Percentiles rank a stretch among this genome's conserved stretches.
phyloP scores from a whole-genome alignment of 2,797 vertebrate species.

The Aselliscus stoliczkanus region DNA sequence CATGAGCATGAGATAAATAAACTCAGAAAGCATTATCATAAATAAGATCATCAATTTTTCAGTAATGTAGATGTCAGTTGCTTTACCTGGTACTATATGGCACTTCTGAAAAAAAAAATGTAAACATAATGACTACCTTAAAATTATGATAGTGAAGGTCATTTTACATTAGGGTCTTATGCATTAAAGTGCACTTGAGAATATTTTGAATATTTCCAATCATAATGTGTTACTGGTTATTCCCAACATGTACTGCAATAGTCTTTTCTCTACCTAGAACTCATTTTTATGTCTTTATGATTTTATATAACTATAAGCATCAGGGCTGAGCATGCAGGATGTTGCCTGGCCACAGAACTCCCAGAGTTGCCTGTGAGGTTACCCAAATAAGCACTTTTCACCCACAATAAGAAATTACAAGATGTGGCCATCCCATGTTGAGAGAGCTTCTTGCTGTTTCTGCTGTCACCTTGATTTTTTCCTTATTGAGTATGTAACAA shows the following conservation, averaged over 20 bases:
- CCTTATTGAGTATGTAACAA: conserved; percentile 54
- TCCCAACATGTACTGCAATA: neutral
- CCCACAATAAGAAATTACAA: conserved; percentile 56
- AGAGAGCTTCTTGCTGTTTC: conserved; percentile 60
- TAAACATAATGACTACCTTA: neutral
- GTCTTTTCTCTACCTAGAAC: neutral
- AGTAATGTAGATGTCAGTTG: neutral
- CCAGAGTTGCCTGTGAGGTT: conserved; percentile 18
- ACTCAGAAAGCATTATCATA: neutral
- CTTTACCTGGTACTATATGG: neutral
- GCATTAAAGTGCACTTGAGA: neutral
- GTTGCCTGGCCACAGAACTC: neutral
- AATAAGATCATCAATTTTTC: neutral
- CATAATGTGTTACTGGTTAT: neutral
- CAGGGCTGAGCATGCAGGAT: neutral
- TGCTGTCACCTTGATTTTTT: conserved; percentile 63
- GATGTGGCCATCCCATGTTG: neutral
- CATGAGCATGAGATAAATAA: neutral
- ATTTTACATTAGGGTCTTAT: neutral
- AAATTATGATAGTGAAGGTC: neutral
- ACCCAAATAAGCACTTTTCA: conserved; percentile 38
- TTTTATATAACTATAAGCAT: neutral
- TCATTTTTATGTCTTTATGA: too few species aligned
- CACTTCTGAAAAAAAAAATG: neutral
- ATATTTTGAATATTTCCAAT: neutral